Conservation (phyloP, 2,113 vertebrate species). For the Mastomys coucha region DNA sequence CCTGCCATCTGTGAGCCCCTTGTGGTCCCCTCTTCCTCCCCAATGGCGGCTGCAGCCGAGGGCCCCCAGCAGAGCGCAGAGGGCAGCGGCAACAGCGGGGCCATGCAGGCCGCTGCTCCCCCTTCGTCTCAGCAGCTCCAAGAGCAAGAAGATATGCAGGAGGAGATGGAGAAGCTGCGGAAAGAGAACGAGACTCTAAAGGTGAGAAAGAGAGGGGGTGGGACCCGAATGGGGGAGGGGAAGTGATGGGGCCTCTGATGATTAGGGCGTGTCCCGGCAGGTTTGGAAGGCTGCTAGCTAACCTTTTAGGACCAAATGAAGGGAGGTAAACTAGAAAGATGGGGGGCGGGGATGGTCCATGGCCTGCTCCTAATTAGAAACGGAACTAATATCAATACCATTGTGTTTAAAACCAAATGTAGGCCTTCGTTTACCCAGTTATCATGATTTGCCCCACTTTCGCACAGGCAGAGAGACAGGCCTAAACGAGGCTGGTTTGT, state of each 20-base stretch:
- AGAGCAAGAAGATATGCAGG: constrained; percentile 89
- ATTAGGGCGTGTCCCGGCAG: constrained; percentile 71
- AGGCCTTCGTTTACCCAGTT: background rate
- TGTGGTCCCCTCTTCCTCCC: constrained; percentile 11
- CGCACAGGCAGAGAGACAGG: background rate
- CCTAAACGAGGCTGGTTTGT: background rate
- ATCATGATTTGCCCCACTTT: constrained; percentile 49
- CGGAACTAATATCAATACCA: background rate
- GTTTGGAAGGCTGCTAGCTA: background rate
- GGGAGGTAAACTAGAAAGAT: background rate
- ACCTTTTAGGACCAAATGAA: background rate
- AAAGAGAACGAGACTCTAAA: constrained; percentile 97
- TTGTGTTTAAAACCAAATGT: constrained; percentile 2
- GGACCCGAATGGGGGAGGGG: constrained; percentile 41
- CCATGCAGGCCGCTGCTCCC: constrained; percentile 76
- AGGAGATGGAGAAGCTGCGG: constrained; percentile 93
- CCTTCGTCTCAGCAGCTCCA: constrained; percentile 80
- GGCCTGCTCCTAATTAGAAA: background rate
- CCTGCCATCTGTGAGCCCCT: constrained; percentile 74
- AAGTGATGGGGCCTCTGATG: background rate
- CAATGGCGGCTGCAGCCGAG: constrained; percentile 83
- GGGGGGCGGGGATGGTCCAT: background rate
- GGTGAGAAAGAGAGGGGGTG: constrained; percentile 86
- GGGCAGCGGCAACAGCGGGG: constrained; percentile 82
- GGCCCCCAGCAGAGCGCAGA: constrained; percentile 83